Evolutionary conservation across 2,797 vertebrate species (phyloP).

Genomic region (Salmo trutta): DNA sequence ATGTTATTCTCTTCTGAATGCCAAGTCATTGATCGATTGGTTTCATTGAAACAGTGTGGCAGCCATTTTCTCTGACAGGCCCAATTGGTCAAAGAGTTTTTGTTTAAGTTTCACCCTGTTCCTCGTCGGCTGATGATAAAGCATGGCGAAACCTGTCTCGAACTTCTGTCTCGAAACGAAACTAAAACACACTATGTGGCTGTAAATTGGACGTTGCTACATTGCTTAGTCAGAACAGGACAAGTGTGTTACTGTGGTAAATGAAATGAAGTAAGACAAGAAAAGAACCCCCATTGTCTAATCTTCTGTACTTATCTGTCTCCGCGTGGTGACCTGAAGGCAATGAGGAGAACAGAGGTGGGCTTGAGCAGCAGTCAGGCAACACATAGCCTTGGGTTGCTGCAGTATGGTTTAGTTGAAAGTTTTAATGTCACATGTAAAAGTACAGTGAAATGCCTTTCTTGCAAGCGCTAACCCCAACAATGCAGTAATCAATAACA

Average conservation of each 20-base stretch:
- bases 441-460: too few species aligned
- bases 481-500: too few species aligned
- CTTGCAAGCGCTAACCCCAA: too few species aligned
- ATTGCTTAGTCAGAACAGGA: constrained; percentile 27
- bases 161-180: neutral
- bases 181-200: neutral
- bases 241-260: constrained; percentile 15
- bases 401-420: constrained; percentile 8
- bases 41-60: neutral
- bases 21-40: constrained; percentile 8
- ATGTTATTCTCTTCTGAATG: constrained; percentile 7
- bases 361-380: constrained; percentile 21
- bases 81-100: neutral
- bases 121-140: constrained; percentile 9
- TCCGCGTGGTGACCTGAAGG: constrained; percentile 49
- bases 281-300: constrained; percentile 38
- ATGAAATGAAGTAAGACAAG: constrained; percentile 11
- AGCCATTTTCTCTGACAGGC: constrained; percentile 16
- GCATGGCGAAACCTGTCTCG: constrained; percentile 6
- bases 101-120: constrained; percentile 7
- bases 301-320: constrained; percentile 58
- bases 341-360: constrained; percentile 27
- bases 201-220: constrained; percentile 8
- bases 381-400: constrained; percentile 15
- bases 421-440: too few species aligned